Percentiles rank a stretch among this genome's conserved stretches.
phyloP scores from a whole-genome alignment of 2,113 vertebrate genomes.

The Boulengeromyrus knoepffleri region DNA sequence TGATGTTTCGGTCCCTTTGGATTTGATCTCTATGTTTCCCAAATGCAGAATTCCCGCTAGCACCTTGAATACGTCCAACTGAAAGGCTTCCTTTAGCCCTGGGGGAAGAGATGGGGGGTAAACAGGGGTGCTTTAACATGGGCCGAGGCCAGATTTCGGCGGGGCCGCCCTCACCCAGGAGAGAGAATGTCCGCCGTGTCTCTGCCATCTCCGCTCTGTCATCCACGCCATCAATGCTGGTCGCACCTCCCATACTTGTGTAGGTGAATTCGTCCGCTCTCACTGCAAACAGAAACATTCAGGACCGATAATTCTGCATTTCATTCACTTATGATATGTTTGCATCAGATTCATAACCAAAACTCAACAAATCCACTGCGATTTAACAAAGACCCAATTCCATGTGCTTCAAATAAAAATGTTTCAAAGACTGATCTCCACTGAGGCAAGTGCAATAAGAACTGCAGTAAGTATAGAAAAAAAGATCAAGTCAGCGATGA shows the following conservation, averaged over 20 bases:
- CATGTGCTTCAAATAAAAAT: neutral
- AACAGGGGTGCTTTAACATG: neutral
- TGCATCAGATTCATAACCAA: neutral
- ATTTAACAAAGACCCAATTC: neutral
- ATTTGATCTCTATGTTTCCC: constrained; percentile 76
- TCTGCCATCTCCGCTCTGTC: constrained; percentile 79
- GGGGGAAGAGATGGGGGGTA: constrained; percentile 5
- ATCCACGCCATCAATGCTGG: constrained; percentile 74
- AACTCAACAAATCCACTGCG: neutral
- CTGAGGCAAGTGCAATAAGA: neutral
- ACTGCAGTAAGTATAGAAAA: neutral
- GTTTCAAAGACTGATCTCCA: neutral
- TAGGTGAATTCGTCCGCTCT: constrained; percentile 82
- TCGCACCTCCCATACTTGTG: constrained; percentile 73
- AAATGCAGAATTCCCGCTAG: constrained; percentile 86
- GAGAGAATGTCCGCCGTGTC: constrained; percentile 76
- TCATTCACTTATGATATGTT: neutral
- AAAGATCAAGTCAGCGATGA: neutral
- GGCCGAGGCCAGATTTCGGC: neutral
- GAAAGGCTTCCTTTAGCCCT: constrained; percentile 81
- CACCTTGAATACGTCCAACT: constrained; percentile 79
- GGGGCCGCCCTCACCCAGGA: constrained; percentile 66
- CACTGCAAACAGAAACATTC: constrained; percentile 50
- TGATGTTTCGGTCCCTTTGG: constrained; percentile 71
- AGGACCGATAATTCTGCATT: neutral